Evolutionary conservation across 1,140 invertebrate genomes (phyloP), one percentile per base, ranked within the genome.

Genomic region (Chionoecetes opilio): DNA sequence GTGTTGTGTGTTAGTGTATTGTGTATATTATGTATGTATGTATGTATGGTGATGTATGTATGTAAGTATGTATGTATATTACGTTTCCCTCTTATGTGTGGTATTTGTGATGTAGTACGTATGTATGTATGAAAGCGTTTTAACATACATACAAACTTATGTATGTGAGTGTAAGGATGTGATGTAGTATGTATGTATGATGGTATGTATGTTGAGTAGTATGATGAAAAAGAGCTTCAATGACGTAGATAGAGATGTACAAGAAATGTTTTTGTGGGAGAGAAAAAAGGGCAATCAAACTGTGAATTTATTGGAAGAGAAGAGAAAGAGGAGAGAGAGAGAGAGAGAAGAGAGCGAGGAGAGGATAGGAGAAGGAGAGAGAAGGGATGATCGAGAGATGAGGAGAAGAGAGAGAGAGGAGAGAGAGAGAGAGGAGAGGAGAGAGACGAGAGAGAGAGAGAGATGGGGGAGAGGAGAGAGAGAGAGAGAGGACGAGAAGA

Each of bases 311-410:
- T n/a, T n/a, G n/a, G 21, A n/a, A 26, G 63, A 75, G 63, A 75
- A 75, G 63, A 75, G 63, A 75, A 75, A n/a, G 63, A 75, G n/a
- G 63, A 75, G 63, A 75, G 63, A 75, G 63, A 75, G 63, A 75
- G 63, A 75, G 63, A 75, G 63, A 75, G 63, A 75, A 75, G 63
- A 75, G 63, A 75, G 63, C 26, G 63, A 75, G 63, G 41, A 75
- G 63, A 75, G 63, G n/a, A 26, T n/a, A 26, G n/a, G 63, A 75
- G 63, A 75, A 26, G n/a, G 63, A 75, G 63, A 75, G 63, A 75
- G 63, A 75, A 8, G 41, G 14, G 14, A 46, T 14, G 5, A 46
- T 46, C 14, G 41, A 46, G 14, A 14, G 41, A 46, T 5, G 41
- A 46, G 41, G 41, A 46, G 41, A 26, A 75, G 63, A 26, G 21